Evolutionary conservation across 2,797 vertebrate genomes (phyloP).

Genomic region (Leptoclinus maculatus): DNA sequence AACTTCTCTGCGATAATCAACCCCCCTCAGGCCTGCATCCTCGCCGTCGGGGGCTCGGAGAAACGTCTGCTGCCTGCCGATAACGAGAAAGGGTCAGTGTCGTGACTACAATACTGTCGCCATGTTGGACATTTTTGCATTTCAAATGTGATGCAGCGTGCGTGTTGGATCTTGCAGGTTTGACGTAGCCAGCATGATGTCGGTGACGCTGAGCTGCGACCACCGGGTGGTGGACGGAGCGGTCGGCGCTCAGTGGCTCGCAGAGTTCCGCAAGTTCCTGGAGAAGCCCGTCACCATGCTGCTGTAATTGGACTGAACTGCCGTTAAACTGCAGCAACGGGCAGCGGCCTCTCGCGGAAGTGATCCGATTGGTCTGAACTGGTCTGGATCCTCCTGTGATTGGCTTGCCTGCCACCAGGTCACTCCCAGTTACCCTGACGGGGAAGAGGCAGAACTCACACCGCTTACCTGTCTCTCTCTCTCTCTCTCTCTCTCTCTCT

Average conservation of each 20-base stretch:
- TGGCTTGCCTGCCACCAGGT: constrained; percentile 63
- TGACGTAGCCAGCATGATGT: constrained; percentile 94
- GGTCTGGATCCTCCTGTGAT: constrained; percentile 51
- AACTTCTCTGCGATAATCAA: constrained; percentile 99
- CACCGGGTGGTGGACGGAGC: constrained; percentile 97
- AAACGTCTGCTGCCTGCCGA: constrained; percentile 93
- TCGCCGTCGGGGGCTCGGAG: constrained; percentile 94
- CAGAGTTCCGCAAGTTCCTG: constrained; percentile 95
- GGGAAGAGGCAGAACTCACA: constrained; percentile 68
- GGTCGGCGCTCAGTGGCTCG: constrained; percentile 97
- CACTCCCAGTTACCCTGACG: constrained; percentile 70
- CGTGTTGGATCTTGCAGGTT: constrained; percentile 83
- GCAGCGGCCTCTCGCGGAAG: constrained; percentile 53
- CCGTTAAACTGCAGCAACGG: constrained; percentile 42
- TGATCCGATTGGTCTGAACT: constrained; percentile 58
- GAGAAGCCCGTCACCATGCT: constrained; percentile 96
- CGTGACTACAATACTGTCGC: not conserved
- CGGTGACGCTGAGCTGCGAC: constrained; percentile 97
- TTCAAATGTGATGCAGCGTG: not conserved
- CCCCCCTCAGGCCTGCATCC: constrained; percentile 97
- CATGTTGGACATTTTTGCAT: rapidly evolving
- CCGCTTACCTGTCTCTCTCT: constrained; percentile 44
- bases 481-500: constrained; percentile 31
- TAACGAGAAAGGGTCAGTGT: constrained; percentile 93
- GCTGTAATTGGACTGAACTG: constrained; percentile 84